Percentiles rank a stretch among this genome's conserved stretches.
Evolutionary conservation across 2,888 invertebrate species (phyloP).

Genomic region (Erebia ligea): DNA sequence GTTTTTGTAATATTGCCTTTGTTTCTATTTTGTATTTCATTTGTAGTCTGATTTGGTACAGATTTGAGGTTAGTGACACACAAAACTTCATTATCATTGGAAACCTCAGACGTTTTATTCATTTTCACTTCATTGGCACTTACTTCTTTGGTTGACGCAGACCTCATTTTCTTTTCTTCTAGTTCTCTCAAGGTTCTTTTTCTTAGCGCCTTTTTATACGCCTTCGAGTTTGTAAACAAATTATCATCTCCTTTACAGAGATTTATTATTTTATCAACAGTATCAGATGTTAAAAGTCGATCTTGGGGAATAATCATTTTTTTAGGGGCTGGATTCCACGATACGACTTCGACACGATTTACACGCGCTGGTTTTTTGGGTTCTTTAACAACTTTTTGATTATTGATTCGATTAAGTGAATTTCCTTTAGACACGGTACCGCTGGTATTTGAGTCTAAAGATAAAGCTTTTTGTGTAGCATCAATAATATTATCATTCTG

Average conservation of each 20-base stretch:
- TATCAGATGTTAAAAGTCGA: conserved; percentile 53
- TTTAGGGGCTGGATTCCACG: conserved; percentile 24
- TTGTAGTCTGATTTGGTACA: conserved; percentile 10
- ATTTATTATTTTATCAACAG: conserved; percentile 65
- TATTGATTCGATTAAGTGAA: neutral
- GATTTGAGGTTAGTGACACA: neutral
- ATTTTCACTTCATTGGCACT: neutral
- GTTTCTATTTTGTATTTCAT: conserved; percentile 17
- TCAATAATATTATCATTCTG: neutral
- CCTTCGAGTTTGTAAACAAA: conserved; percentile 27
- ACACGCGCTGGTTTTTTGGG: conserved; percentile 2
- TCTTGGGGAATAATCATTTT: conserved; percentile 36
- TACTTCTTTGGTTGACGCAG: neutral
- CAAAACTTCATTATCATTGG: neutral
- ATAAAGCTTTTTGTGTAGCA: neutral
- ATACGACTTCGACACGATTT: conserved; percentile 7
- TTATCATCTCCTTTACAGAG: conserved; percentile 44
- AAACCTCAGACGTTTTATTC: neutral
- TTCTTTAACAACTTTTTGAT: neutral
- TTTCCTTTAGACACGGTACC: neutral
- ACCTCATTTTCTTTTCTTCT: conserved; percentile 24
- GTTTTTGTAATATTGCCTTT: conserved; percentile 11
- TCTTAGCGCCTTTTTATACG: conserved; percentile 5
- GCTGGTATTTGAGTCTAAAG: neutral
- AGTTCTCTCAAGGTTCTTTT: conserved; percentile 12